Percentiles rank a stretch among this genome's conserved stretches.
Conservation (phyloP, 1,140 invertebrate species). For the Anthonomus grandis region DNA sequence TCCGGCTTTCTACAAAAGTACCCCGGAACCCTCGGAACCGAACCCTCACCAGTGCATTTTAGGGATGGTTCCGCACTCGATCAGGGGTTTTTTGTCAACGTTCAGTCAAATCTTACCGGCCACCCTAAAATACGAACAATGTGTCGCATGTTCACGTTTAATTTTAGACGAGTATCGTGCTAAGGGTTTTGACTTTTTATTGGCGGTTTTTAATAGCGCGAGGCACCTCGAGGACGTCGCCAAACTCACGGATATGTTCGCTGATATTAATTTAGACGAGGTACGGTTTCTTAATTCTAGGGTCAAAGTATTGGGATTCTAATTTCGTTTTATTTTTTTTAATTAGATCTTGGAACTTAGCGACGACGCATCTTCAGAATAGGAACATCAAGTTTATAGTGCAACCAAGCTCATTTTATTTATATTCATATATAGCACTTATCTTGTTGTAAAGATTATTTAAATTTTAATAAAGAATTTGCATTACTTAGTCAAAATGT, state of each 20-base stretch:
- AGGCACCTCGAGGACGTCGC: constrained; percentile 85
- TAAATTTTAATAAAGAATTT: too few species aligned
- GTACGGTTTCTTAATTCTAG: constrained; percentile 9
- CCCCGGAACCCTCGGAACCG: constrained; percentile 41
- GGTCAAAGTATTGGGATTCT: background rate
- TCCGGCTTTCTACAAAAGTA: constrained; percentile 57
- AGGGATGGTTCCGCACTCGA: constrained; percentile 89
- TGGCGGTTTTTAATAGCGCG: constrained; percentile 81
- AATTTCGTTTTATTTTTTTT: background rate
- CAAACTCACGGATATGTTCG: constrained; percentile 74
- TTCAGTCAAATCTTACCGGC: constrained; percentile 79
- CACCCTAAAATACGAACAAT: constrained; percentile 80
- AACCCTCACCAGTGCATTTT: constrained; percentile 64
- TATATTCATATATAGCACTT: too few species aligned
- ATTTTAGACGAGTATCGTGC: constrained; percentile 66
- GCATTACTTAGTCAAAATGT: too few species aligned
- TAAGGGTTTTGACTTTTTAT: constrained; percentile 73
- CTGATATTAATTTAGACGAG: constrained; percentile 55
- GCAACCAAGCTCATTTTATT: too few species aligned
- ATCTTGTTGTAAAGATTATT: too few species aligned
- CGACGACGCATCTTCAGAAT: constrained; percentile 8
- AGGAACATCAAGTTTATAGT: too few species aligned
- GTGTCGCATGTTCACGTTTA: constrained; percentile 82
- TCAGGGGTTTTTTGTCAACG: constrained; percentile 83
- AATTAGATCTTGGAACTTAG: constrained; percentile 16